These are phyloP conservation scores for Leucophora obtusa DNA, from an alignment of 2,888 invertebrate genomes.

Conservation along the genomic window DNA sequence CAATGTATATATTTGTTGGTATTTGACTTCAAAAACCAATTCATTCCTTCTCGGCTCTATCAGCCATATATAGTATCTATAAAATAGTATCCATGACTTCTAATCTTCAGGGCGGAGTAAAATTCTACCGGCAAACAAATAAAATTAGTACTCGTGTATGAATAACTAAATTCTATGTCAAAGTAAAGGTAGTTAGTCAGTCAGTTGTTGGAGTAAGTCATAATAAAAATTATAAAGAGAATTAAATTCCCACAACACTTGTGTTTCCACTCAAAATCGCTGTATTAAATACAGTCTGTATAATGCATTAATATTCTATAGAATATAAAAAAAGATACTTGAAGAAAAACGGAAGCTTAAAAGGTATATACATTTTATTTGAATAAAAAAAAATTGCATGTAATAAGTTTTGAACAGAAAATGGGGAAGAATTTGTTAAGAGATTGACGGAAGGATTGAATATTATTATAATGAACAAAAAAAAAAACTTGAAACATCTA, in stretches of 20 bases:
- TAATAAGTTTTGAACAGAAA: slow-evolving; percentile 18
- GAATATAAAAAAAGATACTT: slow-evolving; percentile 36
- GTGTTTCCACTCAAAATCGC: not conserved
- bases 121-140: not conserved
- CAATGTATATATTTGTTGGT: too few species aligned
- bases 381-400: slow-evolving; percentile 14
- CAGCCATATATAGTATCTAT: too few species aligned
- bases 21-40: too few species aligned
- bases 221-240: not conserved
- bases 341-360: slow-evolving; percentile 38
- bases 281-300: not conserved
- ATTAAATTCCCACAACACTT: slow-evolving; percentile 42
- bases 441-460: not conserved
- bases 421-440: slow-evolving; percentile 21
- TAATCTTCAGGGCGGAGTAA: slow-evolving; percentile 1
- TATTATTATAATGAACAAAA: slow-evolving; percentile 1
- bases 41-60: too few species aligned
- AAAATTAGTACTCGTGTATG: too few species aligned
- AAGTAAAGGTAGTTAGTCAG: slow-evolving; percentile 16
- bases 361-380: slow-evolving; percentile 16
- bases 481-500: not conserved
- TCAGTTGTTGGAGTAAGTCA: not conserved
- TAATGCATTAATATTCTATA: slow-evolving; percentile 37
- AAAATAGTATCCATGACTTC: slow-evolving; percentile 25
- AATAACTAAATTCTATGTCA: slow-evolving; percentile 27